Base-by-base conservation (phyloP, 2,888 invertebrate species). In the Nymphalis urticae region DNA sequence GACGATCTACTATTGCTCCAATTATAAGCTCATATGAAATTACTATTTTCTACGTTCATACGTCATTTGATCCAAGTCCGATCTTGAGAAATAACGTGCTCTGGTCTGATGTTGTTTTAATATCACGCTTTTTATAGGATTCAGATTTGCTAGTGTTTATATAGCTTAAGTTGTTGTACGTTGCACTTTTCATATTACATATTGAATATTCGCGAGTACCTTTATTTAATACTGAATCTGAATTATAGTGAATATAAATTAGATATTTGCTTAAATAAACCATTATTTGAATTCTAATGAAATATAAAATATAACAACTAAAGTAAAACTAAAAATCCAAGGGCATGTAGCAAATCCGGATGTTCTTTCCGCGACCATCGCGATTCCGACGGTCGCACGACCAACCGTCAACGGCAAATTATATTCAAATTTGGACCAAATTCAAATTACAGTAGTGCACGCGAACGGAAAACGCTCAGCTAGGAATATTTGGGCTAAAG, bases 391-490 rank as follows among this genome's bases (percentile, higher is more conserved):
- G 76, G 73, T 75, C 77, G 73, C 79, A 77, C 79, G 77, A 71
- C 69, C 79, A 76, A 71, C 69, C 74, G 70, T 67, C 74, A 78
- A 76, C 80, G 77, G 77, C 84, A 82, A 89, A 92, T 92, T 92
- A 92, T 92, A 88, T 92, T 92, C 91, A 83, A 90, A 92, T 92
- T 92, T 90, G 77, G 92, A 90, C 85, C 90, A 91, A 82, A 88
- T 88, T 86, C 83, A 91, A 92, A 92, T 92, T 92, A 88, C 87
- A 75, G 89, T 89, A 87, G 79, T 80, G 89, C 92, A 92, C 92
- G 92, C 92, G 86, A 92, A 85, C 87, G 82, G 85, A 85, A 85
- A 88, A 83, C 85, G 82, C 73, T 84, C 82, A 81, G 62, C 48
- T 17, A 50, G 19, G 50, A 42, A 58, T 19, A 58, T 42, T 50